Evolutionary conservation across 2,113 vertebrate genomes (phyloP).

Genomic region (Donacobius atricapilla): DNA sequence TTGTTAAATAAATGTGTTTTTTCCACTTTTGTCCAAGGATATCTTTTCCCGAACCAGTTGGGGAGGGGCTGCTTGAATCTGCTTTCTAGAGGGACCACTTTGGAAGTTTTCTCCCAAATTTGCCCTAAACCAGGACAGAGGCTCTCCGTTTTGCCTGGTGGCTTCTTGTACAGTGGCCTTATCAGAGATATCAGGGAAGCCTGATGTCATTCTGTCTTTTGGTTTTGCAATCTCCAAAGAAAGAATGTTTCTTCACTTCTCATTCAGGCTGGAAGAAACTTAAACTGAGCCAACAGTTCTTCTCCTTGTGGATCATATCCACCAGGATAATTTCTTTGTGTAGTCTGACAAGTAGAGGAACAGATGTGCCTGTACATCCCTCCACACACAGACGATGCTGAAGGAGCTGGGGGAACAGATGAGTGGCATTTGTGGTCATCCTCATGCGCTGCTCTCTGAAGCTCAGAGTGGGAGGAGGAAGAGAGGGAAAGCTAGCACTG

Average conservation of each 20-base stretch:
- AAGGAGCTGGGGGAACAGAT: neutral
- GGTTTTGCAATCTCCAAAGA: neutral
- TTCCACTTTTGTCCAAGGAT: no score
- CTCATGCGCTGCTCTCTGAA: neutral
- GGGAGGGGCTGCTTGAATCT: no score
- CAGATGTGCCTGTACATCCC: neutral
- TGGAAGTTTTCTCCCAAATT: no score
- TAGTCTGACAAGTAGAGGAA: neutral
- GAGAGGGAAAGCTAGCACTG: neutral
- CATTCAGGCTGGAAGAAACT: neutral
- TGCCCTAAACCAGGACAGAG: no score
- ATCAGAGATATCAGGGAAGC: neutral
- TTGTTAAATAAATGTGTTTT: no score
- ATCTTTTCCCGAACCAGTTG: no score
- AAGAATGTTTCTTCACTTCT: neutral
- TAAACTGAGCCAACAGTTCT: neutral
- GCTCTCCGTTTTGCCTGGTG: neutral
- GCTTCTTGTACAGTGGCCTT: neutral
- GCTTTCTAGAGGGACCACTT: no score
- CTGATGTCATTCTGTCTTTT: neutral
- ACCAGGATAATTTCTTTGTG: neutral
- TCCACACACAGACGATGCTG: neutral
- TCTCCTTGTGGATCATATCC: neutral
- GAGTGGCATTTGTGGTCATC: neutral
- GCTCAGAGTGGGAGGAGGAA: neutral